phyloP scores from a whole-genome alignment of 2,888 invertebrate species.

The Aricia artaxerxes region DNA sequence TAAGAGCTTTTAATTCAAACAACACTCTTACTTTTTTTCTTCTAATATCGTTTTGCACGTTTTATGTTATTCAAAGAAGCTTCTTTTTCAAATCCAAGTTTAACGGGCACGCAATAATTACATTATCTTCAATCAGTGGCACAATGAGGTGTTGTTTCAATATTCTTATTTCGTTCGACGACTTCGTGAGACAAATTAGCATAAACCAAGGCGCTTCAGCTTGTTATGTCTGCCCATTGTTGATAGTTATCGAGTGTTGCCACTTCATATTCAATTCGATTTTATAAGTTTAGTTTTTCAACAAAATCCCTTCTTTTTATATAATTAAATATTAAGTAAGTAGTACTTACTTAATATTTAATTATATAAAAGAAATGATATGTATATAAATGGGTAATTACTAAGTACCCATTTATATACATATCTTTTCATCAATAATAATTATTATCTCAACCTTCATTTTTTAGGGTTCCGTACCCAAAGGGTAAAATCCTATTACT shows the following conservation, averaged over 20 bases:
- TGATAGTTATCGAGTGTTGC: constrained; percentile 12
- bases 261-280: neutral
- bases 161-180: constrained; percentile 36
- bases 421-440: no score
- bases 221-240: constrained; percentile 16
- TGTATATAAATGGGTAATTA: no score
- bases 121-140: constrained; percentile 23
- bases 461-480: no score
- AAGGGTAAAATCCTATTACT: no score
- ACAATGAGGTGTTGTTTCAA: constrained; percentile 24
- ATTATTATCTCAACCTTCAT: neutral
- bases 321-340: no score
- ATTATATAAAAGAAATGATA: no score
- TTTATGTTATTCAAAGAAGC: neutral
- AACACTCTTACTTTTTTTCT: neutral
- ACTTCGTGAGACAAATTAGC: constrained; percentile 41
- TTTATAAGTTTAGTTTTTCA: neutral
- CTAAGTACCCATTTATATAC: no score
- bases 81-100: constrained; percentile 4
- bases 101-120: constrained; percentile 5
- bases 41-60: neutral
- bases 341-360: no score
- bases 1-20: neutral
- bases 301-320: neutral
- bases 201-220: constrained; percentile 36